These are phyloP conservation scores for Yponomeuta sedellus DNA, from an alignment of 2,888 invertebrate genomes.

Conservation along the genomic window DNA sequence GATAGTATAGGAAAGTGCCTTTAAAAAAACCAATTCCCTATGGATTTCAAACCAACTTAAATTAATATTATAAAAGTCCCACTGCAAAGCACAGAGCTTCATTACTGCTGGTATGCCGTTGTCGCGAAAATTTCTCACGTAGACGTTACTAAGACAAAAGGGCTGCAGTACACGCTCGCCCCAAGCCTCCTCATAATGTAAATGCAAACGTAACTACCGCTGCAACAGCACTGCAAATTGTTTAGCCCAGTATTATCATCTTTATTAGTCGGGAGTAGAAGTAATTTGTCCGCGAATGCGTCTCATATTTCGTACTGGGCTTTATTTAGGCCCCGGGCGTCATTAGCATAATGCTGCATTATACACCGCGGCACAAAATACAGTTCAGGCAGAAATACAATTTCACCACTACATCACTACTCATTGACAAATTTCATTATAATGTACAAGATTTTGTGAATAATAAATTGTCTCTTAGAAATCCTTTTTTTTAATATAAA, in stretches of 20 bases:
- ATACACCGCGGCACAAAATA: constrained; percentile 16
- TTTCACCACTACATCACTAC: not conserved
- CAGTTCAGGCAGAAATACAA: not conserved
- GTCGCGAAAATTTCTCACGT: too few relatives aligned
- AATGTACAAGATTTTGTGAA: too few relatives aligned
- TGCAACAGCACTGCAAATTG: constrained; percentile 36
- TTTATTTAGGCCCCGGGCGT: constrained; percentile 57
- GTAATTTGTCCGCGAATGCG: constrained; percentile 54
- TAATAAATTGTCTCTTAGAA: too few relatives aligned
- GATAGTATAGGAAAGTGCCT: too few relatives aligned
- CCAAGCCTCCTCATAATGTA: not conserved
- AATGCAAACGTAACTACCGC: not conserved
- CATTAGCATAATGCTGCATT: constrained; percentile 61
- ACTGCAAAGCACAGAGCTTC: too few relatives aligned
- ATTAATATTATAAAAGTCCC: too few relatives aligned
- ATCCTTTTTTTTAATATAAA: too few relatives aligned
- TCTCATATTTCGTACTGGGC: constrained; percentile 45
- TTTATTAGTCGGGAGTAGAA: constrained; percentile 50
- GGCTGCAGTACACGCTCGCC: not conserved
- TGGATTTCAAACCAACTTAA: too few relatives aligned
- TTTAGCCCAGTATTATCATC: constrained; percentile 54
- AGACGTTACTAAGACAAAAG: not conserved
- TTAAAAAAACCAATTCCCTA: too few relatives aligned
- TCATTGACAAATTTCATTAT: too few relatives aligned
- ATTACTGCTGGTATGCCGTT: too few relatives aligned